Evolutionary conservation across 2,797 vertebrate species (phyloP).

Genomic region (Brachyalestes nurse): DNA sequence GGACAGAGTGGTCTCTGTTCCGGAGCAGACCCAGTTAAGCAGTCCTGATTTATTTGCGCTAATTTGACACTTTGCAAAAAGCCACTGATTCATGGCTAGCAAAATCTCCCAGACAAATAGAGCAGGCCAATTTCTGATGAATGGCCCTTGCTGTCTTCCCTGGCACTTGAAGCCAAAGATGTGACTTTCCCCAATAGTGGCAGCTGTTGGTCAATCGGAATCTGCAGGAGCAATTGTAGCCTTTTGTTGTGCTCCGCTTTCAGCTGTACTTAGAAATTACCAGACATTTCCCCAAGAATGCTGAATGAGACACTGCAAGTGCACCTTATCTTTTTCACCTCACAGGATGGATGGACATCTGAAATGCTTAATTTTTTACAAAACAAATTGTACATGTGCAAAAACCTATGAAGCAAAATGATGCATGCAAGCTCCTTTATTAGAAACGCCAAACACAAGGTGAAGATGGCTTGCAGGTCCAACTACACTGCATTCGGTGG

Average conservation of each 20-base stretch:
- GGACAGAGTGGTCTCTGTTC: slow-evolving; percentile 46
- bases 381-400: not conserved
- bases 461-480: no score
- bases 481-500: no score
- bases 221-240: slow-evolving; percentile 37
- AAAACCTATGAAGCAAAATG: no score
- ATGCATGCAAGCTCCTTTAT: no score
- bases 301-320: slow-evolving; percentile 11
- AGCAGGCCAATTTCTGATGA: slow-evolving; percentile 45
- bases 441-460: no score
- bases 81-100: slow-evolving; percentile 44
- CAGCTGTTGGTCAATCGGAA: slow-evolving; percentile 49
- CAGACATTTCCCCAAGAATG: slow-evolving; percentile 32
- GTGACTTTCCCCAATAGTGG: slow-evolving; percentile 46
- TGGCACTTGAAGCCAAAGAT: slow-evolving; percentile 37
- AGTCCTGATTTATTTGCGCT: slow-evolving; percentile 54
- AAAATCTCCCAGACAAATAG: slow-evolving; percentile 39
- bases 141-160: slow-evolving; percentile 42
- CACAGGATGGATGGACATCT: not conserved
- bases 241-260: slow-evolving; percentile 41
- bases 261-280: slow-evolving; percentile 21
- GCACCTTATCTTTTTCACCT: not conserved
- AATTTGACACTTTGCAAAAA: slow-evolving; percentile 54
- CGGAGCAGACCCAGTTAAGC: slow-evolving; percentile 32
- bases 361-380: not conserved